These are phyloP conservation scores for Bombylius major DNA, from an alignment of 2,888 invertebrate species.

Conservation along the genomic window DNA sequence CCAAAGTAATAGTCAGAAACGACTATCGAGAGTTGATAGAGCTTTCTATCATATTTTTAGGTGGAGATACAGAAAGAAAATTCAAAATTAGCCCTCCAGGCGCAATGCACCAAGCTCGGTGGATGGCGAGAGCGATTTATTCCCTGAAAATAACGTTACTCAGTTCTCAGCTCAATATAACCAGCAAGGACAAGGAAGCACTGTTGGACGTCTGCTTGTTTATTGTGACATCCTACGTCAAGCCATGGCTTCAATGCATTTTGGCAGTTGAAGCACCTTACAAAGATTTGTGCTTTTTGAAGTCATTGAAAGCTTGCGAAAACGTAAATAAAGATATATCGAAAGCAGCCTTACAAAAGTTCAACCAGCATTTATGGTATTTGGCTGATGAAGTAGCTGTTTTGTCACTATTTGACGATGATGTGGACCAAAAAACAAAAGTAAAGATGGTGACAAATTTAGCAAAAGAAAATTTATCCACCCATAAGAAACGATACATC, in stretches of 20 bases:
- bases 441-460: too few relatives aligned
- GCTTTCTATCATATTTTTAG: constrained; percentile 10
- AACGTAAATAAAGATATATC: constrained; percentile 13
- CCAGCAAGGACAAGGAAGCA: constrained; percentile 11
- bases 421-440: too few relatives aligned
- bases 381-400: too few relatives aligned
- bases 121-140: constrained; percentile 22
- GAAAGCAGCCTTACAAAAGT: constrained; percentile 13
- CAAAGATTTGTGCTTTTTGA: constrained; percentile 13
- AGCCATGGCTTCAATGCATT: constrained; percentile 19
- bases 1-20: constrained; percentile 10
- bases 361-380: constrained; percentile 16
- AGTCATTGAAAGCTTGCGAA: constrained; percentile 12
- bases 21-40: constrained; percentile 18
- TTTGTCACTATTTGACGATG: too few relatives aligned
- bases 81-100: constrained; percentile 19
- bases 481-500: constrained; percentile 3
- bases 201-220: constrained; percentile 13
- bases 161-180: constrained; percentile 8
- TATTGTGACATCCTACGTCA: too few relatives aligned
- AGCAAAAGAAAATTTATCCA: too few relatives aligned
- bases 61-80: constrained; percentile 8
- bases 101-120: constrained; percentile 22
- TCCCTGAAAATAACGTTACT: constrained; percentile 15
- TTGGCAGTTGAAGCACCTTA: constrained; percentile 17